Evolutionary conservation across 2,113 vertebrate genomes (phyloP).

Genomic region (Lycaon pictus): DNA sequence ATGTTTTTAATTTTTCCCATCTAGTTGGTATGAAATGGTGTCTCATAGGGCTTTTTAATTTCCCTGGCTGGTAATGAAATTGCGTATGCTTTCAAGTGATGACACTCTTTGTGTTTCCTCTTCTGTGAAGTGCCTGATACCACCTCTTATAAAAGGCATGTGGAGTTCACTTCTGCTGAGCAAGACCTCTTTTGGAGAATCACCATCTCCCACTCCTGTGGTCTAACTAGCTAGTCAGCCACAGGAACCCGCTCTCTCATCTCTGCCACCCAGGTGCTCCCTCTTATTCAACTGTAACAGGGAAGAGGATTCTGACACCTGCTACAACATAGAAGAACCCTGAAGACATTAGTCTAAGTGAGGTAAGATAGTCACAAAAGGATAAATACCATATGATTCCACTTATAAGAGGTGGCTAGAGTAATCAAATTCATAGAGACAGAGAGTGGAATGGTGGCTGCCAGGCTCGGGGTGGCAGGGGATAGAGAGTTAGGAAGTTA

Average conservation of each 20-base stretch:
- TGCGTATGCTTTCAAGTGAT: not conserved
- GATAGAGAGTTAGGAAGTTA: not conserved
- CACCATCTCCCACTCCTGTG: not conserved
- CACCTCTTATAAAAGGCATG: not conserved
- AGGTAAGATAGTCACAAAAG: not conserved
- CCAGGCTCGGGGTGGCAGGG: rapidly evolving
- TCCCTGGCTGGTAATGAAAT: not conserved
- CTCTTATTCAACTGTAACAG: not conserved
- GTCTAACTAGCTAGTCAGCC: not conserved
- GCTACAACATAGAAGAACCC: not conserved
- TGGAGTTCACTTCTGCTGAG: not conserved
- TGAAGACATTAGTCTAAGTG: not conserved
- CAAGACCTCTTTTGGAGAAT: not conserved
- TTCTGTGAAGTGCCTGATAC: not conserved
- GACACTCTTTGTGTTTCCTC: not conserved
- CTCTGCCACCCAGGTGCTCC: not conserved
- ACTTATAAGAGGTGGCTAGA: not conserved
- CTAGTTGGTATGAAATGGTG: not conserved
- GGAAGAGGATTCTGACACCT: not conserved
- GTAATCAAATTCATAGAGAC: not conserved
- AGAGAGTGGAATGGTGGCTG: not conserved
- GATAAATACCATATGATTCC: not conserved
- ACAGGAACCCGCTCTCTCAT: not conserved
- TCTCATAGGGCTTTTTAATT: not conserved
- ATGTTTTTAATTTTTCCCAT: not conserved